Evolutionary conservation across 2,888 invertebrate species (phyloP).

Genomic region (Seira ritae): DNA sequence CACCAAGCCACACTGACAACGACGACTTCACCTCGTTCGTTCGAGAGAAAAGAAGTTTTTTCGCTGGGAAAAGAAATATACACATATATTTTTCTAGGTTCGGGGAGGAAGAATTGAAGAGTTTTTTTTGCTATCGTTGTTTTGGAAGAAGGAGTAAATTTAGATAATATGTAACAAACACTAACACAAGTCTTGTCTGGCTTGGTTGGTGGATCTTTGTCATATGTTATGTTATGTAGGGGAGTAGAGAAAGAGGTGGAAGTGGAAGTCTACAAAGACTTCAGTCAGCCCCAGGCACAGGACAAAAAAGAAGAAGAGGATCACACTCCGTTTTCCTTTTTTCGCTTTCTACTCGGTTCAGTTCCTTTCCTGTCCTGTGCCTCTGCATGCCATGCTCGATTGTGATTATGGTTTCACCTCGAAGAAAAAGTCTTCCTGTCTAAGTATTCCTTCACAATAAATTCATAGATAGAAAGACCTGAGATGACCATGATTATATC

Average conservation of each 20-base stretch:
- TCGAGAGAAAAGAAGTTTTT: background rate
- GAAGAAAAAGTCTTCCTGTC: background rate
- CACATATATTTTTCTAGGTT: background rate
- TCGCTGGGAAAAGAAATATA: background rate
- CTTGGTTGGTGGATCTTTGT: slow-evolving; percentile 5
- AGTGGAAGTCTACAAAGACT: slow-evolving; percentile 3
- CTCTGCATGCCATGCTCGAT: slow-evolving; percentile 4
- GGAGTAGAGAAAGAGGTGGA: background rate
- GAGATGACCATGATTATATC: too few relatives aligned
- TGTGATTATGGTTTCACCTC: too few relatives aligned
- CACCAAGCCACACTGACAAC: too few relatives aligned
- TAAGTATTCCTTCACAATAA: background rate
- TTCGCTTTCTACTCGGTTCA: slow-evolving; percentile 21
- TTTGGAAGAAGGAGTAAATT: slow-evolving; percentile 18
- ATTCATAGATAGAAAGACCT: too few relatives aligned
- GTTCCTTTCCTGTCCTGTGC: slow-evolving; percentile 27
- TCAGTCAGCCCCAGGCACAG: slow-evolving; percentile 42
- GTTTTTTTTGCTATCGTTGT: too few relatives aligned
- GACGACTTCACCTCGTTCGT: background rate
- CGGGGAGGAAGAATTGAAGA: background rate
- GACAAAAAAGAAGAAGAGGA: slow-evolving; percentile 28
- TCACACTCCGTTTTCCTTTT: slow-evolving; percentile 33
- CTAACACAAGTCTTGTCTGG: too few relatives aligned
- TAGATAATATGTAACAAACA: slow-evolving; percentile 15
- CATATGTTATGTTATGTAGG: background rate